Conservation (phyloP, 2,113 vertebrate genomes). For the Felis chaus region DNA sequence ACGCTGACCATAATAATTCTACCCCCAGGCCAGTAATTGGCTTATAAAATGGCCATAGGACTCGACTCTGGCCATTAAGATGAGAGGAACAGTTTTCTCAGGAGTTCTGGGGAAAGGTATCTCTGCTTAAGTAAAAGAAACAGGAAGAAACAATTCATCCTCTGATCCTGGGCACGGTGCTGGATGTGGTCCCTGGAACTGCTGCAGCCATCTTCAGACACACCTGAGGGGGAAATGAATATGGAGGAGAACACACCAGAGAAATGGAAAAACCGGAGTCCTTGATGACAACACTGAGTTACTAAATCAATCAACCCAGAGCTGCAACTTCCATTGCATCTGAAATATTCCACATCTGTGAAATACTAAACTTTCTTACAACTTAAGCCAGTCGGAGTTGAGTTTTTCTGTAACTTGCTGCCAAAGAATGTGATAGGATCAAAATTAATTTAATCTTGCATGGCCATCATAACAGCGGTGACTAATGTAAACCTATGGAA, state of each 20-base stretch:
- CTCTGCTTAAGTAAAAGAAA: neutral
- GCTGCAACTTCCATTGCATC: neutral
- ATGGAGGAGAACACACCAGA: neutral
- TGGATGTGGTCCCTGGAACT: neutral
- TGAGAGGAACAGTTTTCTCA: neutral
- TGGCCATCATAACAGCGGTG: neutral
- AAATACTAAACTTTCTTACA: conserved; percentile 11
- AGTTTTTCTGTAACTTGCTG: conserved; percentile 20
- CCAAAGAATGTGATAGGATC: neutral
- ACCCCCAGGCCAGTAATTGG: neutral
- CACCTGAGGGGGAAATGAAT: neutral
- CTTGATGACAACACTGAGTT: neutral
- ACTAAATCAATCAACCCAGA: neutral
- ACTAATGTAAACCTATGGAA: neutral
- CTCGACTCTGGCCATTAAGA: neutral
- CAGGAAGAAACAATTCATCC: neutral
- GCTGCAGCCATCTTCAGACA: neutral
- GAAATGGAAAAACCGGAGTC: neutral
- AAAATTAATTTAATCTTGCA: conserved; percentile 18
- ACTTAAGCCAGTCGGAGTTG: neutral
- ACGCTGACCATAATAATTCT: neutral
- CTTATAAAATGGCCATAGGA: neutral
- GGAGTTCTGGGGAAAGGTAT: neutral
- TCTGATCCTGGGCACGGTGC: neutral
- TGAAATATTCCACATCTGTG: neutral